Percentiles rank a stretch among this genome's conserved stretches.
These are phyloP conservation scores for Excalfactoria chinensis DNA, from an alignment of 2,113 vertebrate genomes.

Conservation along the genomic window DNA sequence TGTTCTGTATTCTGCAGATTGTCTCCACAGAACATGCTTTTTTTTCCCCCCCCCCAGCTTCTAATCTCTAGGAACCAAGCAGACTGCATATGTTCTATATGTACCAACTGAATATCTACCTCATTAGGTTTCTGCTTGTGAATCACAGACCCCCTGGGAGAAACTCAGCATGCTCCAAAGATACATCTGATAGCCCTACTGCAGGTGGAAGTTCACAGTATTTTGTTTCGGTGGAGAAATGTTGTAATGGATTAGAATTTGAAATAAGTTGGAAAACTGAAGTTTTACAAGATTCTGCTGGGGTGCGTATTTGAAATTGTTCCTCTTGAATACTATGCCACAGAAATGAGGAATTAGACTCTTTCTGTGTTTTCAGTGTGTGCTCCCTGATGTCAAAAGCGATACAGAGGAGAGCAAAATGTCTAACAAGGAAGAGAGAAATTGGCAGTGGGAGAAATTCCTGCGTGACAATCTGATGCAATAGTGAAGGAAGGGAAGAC, in stretches of 20 bases:
- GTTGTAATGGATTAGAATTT: background rate
- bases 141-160: background rate
- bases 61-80: background rate
- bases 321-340: background rate
- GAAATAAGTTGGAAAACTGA: background rate
- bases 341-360: background rate
- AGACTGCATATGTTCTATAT: background rate
- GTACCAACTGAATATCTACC: background rate
- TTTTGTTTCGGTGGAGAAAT: background rate
- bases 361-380: background rate
- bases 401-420: background rate
- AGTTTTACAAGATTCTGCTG: background rate
- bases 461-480: conserved; percentile 36
- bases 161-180: background rate
- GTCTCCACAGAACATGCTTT: background rate
- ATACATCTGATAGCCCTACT: background rate
- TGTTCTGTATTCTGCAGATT: background rate
- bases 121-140: background rate
- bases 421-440: background rate
- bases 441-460: conserved; percentile 2
- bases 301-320: background rate
- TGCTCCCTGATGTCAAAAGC: background rate
- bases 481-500: background rate
- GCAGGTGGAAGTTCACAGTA: background rate
- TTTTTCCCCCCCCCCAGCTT: background rate